phyloP scores from a whole-genome alignment of 2,888 invertebrate genomes.

The Stegana nigrithorax region DNA sequence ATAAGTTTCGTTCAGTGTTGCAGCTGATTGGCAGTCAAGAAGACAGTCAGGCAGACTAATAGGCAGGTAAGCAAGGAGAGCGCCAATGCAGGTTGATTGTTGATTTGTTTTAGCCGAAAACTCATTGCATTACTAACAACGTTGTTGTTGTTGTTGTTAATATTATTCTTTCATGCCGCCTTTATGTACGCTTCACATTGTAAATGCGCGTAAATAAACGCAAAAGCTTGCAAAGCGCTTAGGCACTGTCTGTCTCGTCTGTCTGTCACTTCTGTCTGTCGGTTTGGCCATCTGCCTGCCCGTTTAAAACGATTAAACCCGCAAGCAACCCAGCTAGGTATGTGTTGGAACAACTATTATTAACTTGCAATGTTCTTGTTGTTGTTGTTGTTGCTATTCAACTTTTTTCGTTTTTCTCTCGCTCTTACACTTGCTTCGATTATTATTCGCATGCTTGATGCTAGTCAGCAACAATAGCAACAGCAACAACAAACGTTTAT shows the following conservation, averaged over 20 bases:
- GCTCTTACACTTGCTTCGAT: constrained; percentile 40
- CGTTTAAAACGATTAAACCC: constrained; percentile 60
- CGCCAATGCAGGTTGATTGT: constrained; percentile 37
- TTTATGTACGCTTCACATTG: not conserved
- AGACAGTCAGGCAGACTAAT: not conserved
- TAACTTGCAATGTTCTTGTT: constrained; percentile 42
- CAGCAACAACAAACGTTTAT: not conserved
- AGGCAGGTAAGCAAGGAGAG: not conserved
- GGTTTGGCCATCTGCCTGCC: too few species aligned
- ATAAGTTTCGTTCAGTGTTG: too few species aligned
- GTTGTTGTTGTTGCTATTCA: constrained; percentile 21
- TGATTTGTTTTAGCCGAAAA: constrained; percentile 43
- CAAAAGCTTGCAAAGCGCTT: constrained; percentile 41
- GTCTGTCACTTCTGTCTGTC: not conserved
- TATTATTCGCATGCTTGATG: constrained; percentile 55
- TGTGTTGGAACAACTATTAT: constrained; percentile 62
- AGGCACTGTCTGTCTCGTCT: constrained; percentile 6
- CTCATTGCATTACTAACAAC: constrained; percentile 2
- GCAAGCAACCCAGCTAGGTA: constrained; percentile 51
- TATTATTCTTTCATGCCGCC: not conserved
- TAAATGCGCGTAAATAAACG: constrained; percentile 18
- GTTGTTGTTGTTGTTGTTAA: too few species aligned
- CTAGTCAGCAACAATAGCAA: constrained; percentile 2
- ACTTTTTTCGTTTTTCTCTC: constrained; percentile 50
- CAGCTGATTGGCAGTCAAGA: not conserved